Base-by-base conservation (phyloP, 2,113 vertebrate species). In the Toxotes chatareus region DNA sequence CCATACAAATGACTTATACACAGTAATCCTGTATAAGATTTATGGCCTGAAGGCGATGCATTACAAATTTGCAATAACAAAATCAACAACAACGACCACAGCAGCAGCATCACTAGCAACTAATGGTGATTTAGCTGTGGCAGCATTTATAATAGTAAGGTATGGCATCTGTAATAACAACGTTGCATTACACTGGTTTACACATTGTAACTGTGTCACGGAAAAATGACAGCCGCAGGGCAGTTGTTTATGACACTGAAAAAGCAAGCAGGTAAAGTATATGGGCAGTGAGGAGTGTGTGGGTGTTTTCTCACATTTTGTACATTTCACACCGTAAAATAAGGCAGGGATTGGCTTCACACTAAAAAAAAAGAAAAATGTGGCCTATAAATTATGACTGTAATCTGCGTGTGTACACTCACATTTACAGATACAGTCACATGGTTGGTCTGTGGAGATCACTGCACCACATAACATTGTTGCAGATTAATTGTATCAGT, bases 21-120 rank as follows among this genome's bases (percentile, higher is more conserved):
- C 85, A 78, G 78, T 83, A 90, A 92, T 88, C 90, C 90, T 10
- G 21, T 69, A 17, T n/a, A 91, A 93, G 90, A 92, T 93, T 89
- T 90, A 92, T 93, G 69, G 80, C 82, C 77, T 4, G 60, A 64
- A 79, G 76, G 78, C 40, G 44, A 84, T 68, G 75, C 86, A 86
- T 89, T 90, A 86, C 82, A 84, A 88, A 89, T 87, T 77, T 88
- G 83, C 82, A 88, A 90, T 80, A 86, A 90, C 76, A 87, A 83
- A 87, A 92, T 87, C 85, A 80, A 87, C 86, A 90, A 86, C 82
- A 88, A 76, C 4, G 80, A 42, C 73, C 56, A 61, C 71, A 34
- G 63, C 63, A n/a, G 66, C 78, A 73, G 81, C 73, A 57, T 40
- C 51, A 75, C 5, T 51, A 59, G 72, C 63, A 46, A 78, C 84